phyloP scores from a whole-genome alignment of 1,140 invertebrate species.

The Aphis gossypii region DNA sequence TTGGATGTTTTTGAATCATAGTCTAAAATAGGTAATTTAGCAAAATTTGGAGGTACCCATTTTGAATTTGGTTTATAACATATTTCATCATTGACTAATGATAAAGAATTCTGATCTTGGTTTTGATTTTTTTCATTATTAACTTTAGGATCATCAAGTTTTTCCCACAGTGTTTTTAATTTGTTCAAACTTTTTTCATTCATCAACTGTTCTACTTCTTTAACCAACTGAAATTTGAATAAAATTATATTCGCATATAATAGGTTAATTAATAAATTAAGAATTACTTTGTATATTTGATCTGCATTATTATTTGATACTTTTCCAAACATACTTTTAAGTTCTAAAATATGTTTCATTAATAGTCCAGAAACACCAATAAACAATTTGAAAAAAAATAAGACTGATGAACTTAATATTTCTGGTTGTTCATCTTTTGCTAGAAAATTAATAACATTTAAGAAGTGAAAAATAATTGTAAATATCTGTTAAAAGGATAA shows the following conservation, averaged over 20 bases:
- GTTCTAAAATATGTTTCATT: conserved; percentile 57
- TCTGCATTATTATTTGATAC: conserved; percentile 48
- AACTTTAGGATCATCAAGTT: not conserved
- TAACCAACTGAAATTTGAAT: conserved; percentile 34
- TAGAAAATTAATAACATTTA: conserved; percentile 1
- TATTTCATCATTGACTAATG: not conserved
- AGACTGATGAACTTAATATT: conserved; percentile 51
- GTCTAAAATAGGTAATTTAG: conserved; percentile 22
- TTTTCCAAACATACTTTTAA: conserved; percentile 55
- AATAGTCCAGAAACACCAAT: conserved; percentile 46
- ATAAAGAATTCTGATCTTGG: not conserved
- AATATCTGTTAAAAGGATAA: not conserved
- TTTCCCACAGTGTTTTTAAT: conserved; percentile 25
- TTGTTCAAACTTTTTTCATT: conserved; percentile 1
- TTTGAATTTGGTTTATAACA: not conserved
- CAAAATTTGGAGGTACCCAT: conserved; percentile 47
- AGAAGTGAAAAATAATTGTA: not conserved
- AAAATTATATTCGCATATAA: not conserved
- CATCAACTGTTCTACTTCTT: conserved; percentile 40
- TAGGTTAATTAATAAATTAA: not conserved
- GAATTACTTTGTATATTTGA: conserved; percentile 44
- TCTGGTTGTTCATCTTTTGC: conserved; percentile 54
- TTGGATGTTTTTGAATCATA: conserved; percentile 28
- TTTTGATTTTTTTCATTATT: not conserved
- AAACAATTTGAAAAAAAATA: conserved; percentile 53